Evolutionary conservation across 1,140 invertebrate genomes (phyloP).

Genomic region (Achatina immaculata): DNA sequence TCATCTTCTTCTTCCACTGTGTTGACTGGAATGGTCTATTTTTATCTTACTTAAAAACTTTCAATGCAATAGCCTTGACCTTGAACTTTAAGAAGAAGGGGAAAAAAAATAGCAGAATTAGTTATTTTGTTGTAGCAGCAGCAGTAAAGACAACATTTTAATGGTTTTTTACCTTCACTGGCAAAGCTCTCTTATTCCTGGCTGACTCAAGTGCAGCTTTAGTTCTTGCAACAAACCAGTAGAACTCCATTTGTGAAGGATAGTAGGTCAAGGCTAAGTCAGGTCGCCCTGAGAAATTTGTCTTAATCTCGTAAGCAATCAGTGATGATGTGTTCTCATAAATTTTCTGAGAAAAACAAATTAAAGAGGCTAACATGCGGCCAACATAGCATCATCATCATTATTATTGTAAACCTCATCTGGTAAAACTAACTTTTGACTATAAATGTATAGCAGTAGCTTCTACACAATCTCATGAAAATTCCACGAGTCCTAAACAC

Average conservation of each 20-base stretch:
- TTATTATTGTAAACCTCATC: not conserved
- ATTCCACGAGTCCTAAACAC: too few species aligned
- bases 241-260: slow-evolving; percentile 64
- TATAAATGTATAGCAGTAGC: not conserved
- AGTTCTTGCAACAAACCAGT: slow-evolving; percentile 65
- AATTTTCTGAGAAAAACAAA: slow-evolving; percentile 53
- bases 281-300: slow-evolving; percentile 53
- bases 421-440: not conserved
- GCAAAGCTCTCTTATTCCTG: slow-evolving; percentile 10
- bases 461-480: not conserved
- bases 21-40: too few species aligned
- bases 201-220: slow-evolving; percentile 47
- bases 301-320: slow-evolving; percentile 58
- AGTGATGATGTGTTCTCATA: slow-evolving; percentile 62
- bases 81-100: not conserved
- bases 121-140: not conserved
- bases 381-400: not conserved
- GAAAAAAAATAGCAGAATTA: not conserved
- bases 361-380: too few species aligned
- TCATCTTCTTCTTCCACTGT: too few species aligned
- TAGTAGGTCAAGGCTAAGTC: slow-evolving; percentile 66
- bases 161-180: slow-evolving; percentile 1
- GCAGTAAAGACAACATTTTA: not conserved
- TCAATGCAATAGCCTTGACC: too few species aligned
- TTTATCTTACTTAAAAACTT: too few species aligned